phyloP scores from a whole-genome alignment of 1,140 invertebrate species.

The Brachionus paranguensis region DNA sequence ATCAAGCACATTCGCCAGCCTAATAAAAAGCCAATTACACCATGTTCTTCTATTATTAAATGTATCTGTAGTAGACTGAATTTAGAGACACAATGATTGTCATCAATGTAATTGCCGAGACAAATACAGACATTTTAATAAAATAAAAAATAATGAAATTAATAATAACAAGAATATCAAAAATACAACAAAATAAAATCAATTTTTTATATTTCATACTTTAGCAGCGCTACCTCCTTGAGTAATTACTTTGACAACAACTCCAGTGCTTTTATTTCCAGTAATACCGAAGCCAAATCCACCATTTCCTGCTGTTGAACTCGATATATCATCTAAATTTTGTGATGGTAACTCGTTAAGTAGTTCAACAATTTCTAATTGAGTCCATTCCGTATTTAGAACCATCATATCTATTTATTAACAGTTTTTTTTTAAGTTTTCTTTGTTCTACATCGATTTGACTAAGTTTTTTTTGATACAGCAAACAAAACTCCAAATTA shows the following conservation, averaged over 20 bases:
- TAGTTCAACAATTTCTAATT: constrained; percentile 88
- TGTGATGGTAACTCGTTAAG: constrained; percentile 66
- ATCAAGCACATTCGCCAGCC: too few relatives aligned
- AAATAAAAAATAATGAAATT: not conserved
- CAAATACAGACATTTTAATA: not conserved
- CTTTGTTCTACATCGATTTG: too few relatives aligned
- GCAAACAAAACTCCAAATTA: too few relatives aligned
- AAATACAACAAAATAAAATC: not conserved
- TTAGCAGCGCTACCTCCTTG: constrained; percentile 83
- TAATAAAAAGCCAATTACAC: too few relatives aligned
- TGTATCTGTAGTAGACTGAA: too few relatives aligned
- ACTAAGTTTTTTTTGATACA: too few relatives aligned
- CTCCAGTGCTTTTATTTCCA: constrained; percentile 86
- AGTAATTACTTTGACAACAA: constrained; percentile 88
- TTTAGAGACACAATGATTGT: too few relatives aligned
- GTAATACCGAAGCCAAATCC: constrained; percentile 92
- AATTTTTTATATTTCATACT: constrained; percentile 58
- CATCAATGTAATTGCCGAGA: too few relatives aligned
- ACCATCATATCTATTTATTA: not conserved
- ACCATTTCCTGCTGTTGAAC: constrained; percentile 58
- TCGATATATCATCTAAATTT: not conserved
- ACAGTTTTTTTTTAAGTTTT: too few relatives aligned
- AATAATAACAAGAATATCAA: not conserved
- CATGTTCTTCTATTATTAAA: too few relatives aligned
- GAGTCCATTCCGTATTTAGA: constrained; percentile 86